Conservation (phyloP, 2,888 invertebrate genomes). For the Pandemis cinnamomeana region DNA sequence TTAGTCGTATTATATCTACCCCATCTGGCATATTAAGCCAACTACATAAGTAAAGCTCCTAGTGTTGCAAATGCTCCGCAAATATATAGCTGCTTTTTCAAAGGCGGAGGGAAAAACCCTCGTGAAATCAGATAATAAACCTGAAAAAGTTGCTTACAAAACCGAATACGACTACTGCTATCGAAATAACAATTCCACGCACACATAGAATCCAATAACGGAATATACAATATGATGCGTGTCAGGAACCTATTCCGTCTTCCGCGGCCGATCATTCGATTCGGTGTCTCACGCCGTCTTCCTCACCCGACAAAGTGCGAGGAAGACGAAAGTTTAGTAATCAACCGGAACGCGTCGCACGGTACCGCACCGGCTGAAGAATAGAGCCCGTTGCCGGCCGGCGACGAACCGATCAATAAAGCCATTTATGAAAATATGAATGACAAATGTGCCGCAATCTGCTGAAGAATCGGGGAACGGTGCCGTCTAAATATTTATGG, state of each 20-base stretch:
- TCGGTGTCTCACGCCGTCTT: conserved; percentile 23
- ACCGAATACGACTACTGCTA: conserved; percentile 18
- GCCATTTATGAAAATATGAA: conserved; percentile 42
- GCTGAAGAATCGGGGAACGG: conserved; percentile 31
- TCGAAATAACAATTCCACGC: conserved; percentile 30
- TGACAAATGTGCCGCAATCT: conserved; percentile 42
- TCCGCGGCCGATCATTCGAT: conserved; percentile 20
- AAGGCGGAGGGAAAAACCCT: background rate
- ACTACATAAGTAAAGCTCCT: background rate
- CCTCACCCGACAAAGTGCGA: conserved; percentile 23
- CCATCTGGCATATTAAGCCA: background rate
- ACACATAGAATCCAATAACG: conserved; percentile 23
- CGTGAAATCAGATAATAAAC: conserved; percentile 9
- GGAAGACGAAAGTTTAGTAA: conserved; percentile 24
- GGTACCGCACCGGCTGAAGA: conserved; percentile 15
- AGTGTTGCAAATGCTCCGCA: background rate
- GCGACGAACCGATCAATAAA: conserved; percentile 36
- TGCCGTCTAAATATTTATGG: conserved; percentile 36
- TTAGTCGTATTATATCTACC: background rate
- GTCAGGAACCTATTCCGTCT: conserved; percentile 24
- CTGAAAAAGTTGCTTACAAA: conserved; percentile 18
- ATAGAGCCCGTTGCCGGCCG: conserved; percentile 4
- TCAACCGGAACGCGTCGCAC: conserved; percentile 5
- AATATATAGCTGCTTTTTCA: background rate
- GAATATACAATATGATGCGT: conserved; percentile 31